These are phyloP conservation scores for Aphelenchoides avenae DNA, from an alignment of 1,140 invertebrate species.

Conservation along the genomic window DNA sequence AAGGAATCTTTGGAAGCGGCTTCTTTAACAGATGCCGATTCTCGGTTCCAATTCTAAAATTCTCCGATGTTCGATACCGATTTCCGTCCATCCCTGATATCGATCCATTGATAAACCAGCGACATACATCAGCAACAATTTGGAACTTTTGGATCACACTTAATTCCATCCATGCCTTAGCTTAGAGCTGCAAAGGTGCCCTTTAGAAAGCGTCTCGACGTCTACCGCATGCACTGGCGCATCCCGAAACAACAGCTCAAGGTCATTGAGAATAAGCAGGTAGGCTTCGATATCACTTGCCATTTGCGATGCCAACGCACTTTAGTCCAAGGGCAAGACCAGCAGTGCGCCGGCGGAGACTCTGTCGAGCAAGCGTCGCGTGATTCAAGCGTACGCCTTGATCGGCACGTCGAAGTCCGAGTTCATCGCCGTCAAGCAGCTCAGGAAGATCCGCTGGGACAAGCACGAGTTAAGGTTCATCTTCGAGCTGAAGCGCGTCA, in stretches of 20 bases:
- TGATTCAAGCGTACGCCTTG: constrained; percentile 43
- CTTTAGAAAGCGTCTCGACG: constrained; percentile 39
- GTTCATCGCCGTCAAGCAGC: constrained; percentile 46
- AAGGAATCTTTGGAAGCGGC: no score
- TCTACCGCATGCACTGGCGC: constrained; percentile 44
- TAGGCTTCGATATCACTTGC: constrained; percentile 4
- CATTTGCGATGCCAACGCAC: constrained; percentile 8
- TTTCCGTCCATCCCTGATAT: not conserved
- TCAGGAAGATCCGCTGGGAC: constrained; percentile 34
- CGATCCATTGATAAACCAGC: not conserved
- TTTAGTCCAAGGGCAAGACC: constrained; percentile 40
- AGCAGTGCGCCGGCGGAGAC: constrained; percentile 17
- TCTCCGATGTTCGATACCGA: no score
- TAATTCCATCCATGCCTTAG: not conserved
- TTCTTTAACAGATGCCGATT: no score
- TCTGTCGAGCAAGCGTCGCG: constrained; percentile 38
- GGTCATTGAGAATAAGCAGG: constrained; percentile 46
- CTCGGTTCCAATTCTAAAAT: no score
- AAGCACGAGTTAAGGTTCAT: constrained; percentile 48
- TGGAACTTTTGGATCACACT: not conserved
- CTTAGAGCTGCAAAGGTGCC: not conserved
- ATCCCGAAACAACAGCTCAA: constrained; percentile 33
- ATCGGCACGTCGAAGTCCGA: constrained; percentile 49
- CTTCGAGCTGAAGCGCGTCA: constrained; percentile 42
- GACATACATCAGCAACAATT: not conserved